Conservation (phyloP, 2,888 invertebrate genomes). For the Frankliniella fusca region DNA sequence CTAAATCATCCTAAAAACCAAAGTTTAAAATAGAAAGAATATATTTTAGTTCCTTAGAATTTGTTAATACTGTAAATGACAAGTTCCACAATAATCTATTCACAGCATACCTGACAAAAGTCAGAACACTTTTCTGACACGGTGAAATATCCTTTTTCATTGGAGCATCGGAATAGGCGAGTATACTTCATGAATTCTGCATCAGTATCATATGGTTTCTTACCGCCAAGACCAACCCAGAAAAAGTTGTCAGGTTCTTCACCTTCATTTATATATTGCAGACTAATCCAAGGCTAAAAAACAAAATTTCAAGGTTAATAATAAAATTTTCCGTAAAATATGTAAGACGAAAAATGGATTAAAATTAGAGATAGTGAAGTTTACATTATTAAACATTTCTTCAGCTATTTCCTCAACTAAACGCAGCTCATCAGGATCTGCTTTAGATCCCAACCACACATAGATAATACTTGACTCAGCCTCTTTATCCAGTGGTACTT, state of each 20-base stretch:
- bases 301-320: conserved; percentile 32
- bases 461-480: conserved; percentile 81
- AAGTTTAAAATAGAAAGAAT: conserved; percentile 40
- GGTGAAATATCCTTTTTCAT: conserved; percentile 98
- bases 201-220: conserved; percentile 80
- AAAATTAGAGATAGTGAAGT: conserved; percentile 39
- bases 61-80: conserved; percentile 14
- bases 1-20: conserved; percentile 86
- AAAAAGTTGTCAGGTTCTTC: conserved; percentile 98
- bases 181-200: conserved; percentile 91
- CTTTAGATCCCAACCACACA: conserved; percentile 88
- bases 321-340: not conserved
- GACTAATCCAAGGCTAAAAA: conserved; percentile 51
- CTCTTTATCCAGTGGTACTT: conserved; percentile 79
- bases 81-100: not conserved
- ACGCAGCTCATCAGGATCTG: conserved; percentile 78
- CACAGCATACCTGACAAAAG: conserved; percentile 76
- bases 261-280: conserved; percentile 83
- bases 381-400: conserved; percentile 84
- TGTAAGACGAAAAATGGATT: conserved; percentile 19
- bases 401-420: conserved; percentile 89
- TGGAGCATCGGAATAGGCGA: conserved; percentile 94
- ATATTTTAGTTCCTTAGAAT: conserved; percentile 38
- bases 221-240: conserved; percentile 93
- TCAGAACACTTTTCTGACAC: conserved; percentile 99